Percentiles rank a stretch among this genome's conserved stretches.
Evolutionary conservation across 2,113 vertebrate genomes (phyloP).

Genomic region (Pterocles orientalis): DNA sequence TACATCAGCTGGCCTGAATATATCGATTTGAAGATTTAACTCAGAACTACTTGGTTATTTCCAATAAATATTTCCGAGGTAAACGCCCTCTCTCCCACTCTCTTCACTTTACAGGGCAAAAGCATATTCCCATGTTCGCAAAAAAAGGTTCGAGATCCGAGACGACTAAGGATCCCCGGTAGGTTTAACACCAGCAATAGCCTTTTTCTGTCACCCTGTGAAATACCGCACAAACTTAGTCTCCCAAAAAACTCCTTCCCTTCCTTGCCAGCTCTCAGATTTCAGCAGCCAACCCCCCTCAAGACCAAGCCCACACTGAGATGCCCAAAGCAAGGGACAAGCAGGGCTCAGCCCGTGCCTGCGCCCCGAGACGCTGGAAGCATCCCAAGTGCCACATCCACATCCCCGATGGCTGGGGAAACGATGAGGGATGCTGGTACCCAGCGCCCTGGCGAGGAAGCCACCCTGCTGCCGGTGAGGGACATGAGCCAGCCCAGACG

Average conservation of each 20-base stretch:
- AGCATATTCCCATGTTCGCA: accelerated
- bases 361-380: not conserved
- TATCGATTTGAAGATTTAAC: constrained; percentile 21
- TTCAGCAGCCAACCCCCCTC: not conserved
- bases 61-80: not conserved
- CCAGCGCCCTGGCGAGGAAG: accelerated
- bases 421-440: accelerated
- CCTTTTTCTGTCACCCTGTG: not conserved
- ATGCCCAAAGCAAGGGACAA: not conserved
- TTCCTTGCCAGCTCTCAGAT: not conserved
- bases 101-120: not conserved
- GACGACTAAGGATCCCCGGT: not conserved
- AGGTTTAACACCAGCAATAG: not conserved
- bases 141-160: not conserved
- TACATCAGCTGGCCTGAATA: not conserved
- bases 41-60: constrained; percentile 2
- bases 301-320: not conserved
- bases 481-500: not conserved
- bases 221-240: not conserved
- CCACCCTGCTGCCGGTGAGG: not conserved
- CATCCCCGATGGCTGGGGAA: accelerated
- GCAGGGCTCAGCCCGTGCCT: accelerated
- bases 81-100: not conserved
- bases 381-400: accelerated
- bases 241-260: not conserved